Percentiles rank a stretch among this genome's conserved stretches.
These are phyloP conservation scores for Chrysemys picta DNA, from an alignment of 2,113 vertebrate genomes.

Conservation along the genomic window DNA sequence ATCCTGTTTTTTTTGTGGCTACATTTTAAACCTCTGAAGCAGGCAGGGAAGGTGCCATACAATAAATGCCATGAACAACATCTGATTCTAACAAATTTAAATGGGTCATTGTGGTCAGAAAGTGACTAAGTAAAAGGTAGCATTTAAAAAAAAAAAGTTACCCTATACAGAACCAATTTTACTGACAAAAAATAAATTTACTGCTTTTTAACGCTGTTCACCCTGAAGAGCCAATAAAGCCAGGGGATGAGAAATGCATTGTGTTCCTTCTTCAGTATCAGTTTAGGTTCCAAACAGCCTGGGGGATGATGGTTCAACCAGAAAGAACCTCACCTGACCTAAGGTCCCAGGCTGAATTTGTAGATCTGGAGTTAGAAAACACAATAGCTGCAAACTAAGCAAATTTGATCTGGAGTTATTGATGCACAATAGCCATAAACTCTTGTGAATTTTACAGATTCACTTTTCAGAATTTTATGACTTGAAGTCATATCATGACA, in stretches of 20 bases:
- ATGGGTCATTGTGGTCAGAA: rapidly evolving
- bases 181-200: not conserved
- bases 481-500: not conserved
- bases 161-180: not conserved
- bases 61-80: not conserved
- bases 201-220: not conserved
- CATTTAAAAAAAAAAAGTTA: not conserved
- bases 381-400: not conserved
- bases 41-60: not conserved
- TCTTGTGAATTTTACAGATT: not conserved
- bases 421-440: not conserved
- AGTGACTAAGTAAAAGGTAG: not conserved
- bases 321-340: not conserved
- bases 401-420: not conserved
- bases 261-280: not conserved
- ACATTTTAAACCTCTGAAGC: not conserved
- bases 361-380: not conserved
- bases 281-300: not conserved
- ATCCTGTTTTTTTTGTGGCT: not conserved
- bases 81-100: not conserved
- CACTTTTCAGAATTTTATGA: not conserved
- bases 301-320: not conserved
- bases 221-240: not conserved
- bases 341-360: not conserved
- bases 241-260: not conserved